Conservation (phyloP, 2,888 invertebrate species). For the Limnephilus rhombicus region DNA sequence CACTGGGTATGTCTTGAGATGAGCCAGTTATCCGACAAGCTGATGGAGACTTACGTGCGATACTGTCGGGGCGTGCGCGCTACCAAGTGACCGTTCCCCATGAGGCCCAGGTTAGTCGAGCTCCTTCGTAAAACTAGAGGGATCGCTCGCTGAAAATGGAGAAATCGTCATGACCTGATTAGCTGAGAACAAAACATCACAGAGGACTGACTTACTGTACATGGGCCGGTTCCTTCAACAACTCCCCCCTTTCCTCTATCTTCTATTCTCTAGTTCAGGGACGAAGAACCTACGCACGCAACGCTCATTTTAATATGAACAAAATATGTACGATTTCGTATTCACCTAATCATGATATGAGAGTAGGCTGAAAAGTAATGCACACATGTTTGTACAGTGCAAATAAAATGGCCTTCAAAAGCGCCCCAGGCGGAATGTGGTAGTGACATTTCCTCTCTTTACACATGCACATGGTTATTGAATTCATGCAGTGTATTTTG, state of each 20-base stretch:
- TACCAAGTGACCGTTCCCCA: background rate
- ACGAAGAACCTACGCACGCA: background rate
- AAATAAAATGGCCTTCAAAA: too few relatives aligned
- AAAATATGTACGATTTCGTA: background rate
- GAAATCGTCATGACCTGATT: constrained; percentile 1
- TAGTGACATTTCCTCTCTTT: too few relatives aligned
- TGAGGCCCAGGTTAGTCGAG: background rate
- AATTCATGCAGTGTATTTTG: too few relatives aligned
- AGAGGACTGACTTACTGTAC: background rate
- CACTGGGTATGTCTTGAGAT: background rate
- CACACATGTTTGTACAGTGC: too few relatives aligned
- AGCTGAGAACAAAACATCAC: background rate
- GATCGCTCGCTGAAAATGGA: background rate
- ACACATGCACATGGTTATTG: too few relatives aligned
- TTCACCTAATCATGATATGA: background rate
- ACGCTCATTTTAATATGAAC: background rate
- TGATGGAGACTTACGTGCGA: background rate
- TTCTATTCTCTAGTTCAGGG: background rate
- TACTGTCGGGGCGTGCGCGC: background rate
- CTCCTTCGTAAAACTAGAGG: background rate
- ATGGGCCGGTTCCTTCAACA: background rate
- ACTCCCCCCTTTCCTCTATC: background rate
- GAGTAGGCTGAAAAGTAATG: too few relatives aligned
- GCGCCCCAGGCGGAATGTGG: too few relatives aligned
- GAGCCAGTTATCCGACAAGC: constrained; percentile 1